Evolutionary conservation across 1,140 invertebrate genomes (phyloP), one percentile per base, ranked within the genome.

Genomic region (Sinonovacula constricta): DNA sequence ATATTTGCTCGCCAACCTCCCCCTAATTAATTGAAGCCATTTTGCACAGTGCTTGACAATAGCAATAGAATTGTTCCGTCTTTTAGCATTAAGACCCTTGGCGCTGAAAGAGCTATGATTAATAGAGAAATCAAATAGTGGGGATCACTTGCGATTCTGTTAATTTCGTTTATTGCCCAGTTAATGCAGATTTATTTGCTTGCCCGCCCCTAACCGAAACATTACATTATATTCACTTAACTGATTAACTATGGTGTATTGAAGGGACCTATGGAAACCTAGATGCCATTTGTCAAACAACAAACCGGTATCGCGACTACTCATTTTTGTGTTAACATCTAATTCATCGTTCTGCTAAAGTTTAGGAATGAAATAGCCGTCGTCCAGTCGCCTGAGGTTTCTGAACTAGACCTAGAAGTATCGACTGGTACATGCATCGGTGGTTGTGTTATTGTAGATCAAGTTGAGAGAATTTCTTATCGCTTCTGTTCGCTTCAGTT

Each of bases 11-110:
- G 72, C 62, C 2, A 76, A 39, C 53, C 63, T 36, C n/a, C 30
- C 49, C 33, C 60, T 76, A 76, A 76, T 76, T 76, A 76, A 76
- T 76, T 76, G 62, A 65, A 76, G 72, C 22, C 53, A 76, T 65
- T 76, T 76, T 67, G 22, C 34, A 54, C 45, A 45, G 63, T 49
- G 62, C 51, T 30, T 59, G 14, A 57, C 60, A 76, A 76, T 67
- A 33, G 72, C 33, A 31, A 5, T 22, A 10, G 63, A 76, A 76
- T 66, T 54, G 72, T 31, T 26, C 53, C 51, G 51, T 45, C 62
- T 76, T 76, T 76, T 63, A 54, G 15, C 26, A 26, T 39, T 24
- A 57, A 76, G 63, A 66, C 72, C 63, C 54, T 33, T 33, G 72
- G 54, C 72, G 63, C 72, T 76, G 34, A 57, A 57, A 22, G 26